A percentile compares a stretch with the other conserved stretches of the same genome.
These are phyloP conservation scores for Scophthalmus maximus DNA, from an alignment of 2,113 vertebrate species.

Conservation along the genomic window DNA sequence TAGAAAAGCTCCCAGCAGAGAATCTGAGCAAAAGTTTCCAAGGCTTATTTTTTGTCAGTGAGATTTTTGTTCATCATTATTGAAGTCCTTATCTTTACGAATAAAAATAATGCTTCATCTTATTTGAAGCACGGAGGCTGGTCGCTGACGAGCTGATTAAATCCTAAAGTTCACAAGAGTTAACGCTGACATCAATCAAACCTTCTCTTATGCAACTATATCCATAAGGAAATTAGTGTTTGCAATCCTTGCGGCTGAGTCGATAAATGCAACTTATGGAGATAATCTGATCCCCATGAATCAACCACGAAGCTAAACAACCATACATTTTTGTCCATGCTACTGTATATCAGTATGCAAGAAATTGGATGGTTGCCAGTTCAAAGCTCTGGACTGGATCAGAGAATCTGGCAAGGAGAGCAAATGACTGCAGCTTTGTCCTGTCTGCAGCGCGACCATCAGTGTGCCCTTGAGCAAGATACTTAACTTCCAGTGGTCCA, in stretches of 20 bases:
- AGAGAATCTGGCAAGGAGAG: slow-evolving; percentile 21
- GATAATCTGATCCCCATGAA: slow-evolving; percentile 28
- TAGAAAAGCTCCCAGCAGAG: neutral
- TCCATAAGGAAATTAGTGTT: slow-evolving; percentile 3
- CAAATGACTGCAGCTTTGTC: slow-evolving; percentile 41
- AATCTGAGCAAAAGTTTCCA: slow-evolving; percentile 21
- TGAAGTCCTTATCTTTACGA: neutral
- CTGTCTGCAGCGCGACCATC: slow-evolving; percentile 26
- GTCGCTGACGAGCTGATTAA: neutral
- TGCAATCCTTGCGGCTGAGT: neutral
- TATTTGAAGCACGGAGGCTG: neutral
- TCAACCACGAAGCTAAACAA: slow-evolving; percentile 40
- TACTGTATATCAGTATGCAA: slow-evolving; percentile 37
- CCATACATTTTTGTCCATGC: slow-evolving; percentile 33
- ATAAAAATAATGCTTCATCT: neutral
- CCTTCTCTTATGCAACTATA: slow-evolving; percentile 2
- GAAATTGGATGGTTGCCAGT: slow-evolving; percentile 44
- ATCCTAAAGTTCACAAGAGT: neutral
- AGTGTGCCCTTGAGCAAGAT: slow-evolving; percentile 55
- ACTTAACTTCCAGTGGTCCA: slow-evolving; percentile 45
- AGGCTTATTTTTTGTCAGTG: slow-evolving; percentile 4
- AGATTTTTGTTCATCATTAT: neutral
- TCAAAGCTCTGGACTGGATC: slow-evolving; percentile 43
- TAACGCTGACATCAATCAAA: neutral
- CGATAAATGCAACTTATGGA: neutral